Evolutionary conservation across 2,888 invertebrate genomes (phyloP), one percentile per base, ranked within the genome.

Genomic region (Buathra laborator): DNA sequence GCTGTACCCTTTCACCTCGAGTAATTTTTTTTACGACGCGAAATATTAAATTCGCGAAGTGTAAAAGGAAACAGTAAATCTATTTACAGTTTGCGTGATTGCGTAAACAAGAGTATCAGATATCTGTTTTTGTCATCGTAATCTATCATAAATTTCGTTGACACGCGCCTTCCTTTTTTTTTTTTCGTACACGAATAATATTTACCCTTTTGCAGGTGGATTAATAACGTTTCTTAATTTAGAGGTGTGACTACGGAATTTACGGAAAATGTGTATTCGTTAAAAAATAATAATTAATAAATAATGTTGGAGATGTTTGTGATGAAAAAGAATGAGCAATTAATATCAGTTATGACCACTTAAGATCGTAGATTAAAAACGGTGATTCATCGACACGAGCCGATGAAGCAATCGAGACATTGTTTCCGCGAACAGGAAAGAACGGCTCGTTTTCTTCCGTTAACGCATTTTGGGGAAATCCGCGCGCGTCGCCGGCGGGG

Each of bases 381-480:
- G 56, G 24, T 56, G 56, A 56, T 10, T 19, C 56, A 56, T 56
- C 24, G 56, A 10, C 56, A 19, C 56, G 56, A 24, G 24, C 19
- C 12, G 56, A 5, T 37, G 37, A 37, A 37, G 37, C 37, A 37
- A 37, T 56, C 56, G 24, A 19, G 24, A 24, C 10, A 19, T 56
- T 19, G 56, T 56, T 56, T 19, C 56, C 56, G 19, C 56, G 12
- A 19, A 12, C 24, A 56, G 56, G 56, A 56, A 24, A 24, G n/a
- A 68, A 9, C 44, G 4, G 7, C 24, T 48, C 24, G 24, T 5
- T 68, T 48, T 24, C 46, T 53, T 71, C 19, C 10, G 53, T 53
- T 71, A 24, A 37, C 37, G 53, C 5, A 16, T 53, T 53, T 53
- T 71, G 37, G 10, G 37, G 24, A 71, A 53, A 71, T 53, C 16